Conservation (phyloP, 2,113 vertebrate species). For the Lontra canadensis region DNA sequence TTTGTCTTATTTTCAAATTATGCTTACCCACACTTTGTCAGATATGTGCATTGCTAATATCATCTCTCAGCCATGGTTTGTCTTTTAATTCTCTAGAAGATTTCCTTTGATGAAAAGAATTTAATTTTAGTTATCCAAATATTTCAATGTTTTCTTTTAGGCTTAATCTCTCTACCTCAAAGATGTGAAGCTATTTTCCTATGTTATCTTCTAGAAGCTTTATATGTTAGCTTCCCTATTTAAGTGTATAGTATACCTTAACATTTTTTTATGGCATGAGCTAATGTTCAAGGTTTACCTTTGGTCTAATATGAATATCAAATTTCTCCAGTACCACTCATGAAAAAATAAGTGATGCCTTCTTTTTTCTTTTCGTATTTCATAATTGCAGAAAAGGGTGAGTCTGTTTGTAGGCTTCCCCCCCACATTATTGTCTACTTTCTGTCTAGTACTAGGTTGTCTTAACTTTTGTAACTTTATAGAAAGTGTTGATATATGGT, state of each 20-base stretch:
- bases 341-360: background rate
- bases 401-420: background rate
- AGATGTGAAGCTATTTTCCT: background rate
- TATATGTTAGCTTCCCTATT: background rate
- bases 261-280: background rate
- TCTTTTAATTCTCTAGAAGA: background rate
- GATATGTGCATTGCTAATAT: background rate
- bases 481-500: background rate
- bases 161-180: background rate
- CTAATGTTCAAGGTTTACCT: background rate
- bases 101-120: background rate
- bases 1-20: background rate
- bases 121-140: background rate
- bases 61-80: background rate
- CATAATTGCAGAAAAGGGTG: background rate
- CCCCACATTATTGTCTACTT: background rate
- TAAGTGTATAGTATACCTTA: background rate
- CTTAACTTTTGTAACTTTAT: background rate
- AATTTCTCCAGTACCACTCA: background rate
- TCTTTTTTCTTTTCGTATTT: background rate
- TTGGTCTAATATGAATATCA: background rate
- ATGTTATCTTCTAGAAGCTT: background rate
- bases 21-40: background rate
- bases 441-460: background rate
- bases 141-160: background rate